Percentiles rank a stretch among this genome's conserved stretches.
phyloP scores from a whole-genome alignment of 1,140 invertebrate species.

The Diorhabda sublineata region DNA sequence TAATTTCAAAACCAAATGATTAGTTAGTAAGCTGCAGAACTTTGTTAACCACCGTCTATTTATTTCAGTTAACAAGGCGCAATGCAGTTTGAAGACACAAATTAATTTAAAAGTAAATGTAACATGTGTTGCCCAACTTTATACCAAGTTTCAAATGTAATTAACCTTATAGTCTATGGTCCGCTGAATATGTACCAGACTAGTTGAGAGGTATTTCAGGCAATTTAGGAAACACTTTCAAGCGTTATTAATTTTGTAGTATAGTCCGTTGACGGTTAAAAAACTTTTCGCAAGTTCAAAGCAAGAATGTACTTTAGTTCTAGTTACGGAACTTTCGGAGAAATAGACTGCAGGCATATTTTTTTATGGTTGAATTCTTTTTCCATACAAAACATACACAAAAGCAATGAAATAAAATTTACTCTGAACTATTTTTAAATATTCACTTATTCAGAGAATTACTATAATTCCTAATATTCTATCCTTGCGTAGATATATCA shows the following conservation, averaged over 20 bases:
- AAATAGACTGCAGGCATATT: too few species aligned
- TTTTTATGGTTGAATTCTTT: too few species aligned
- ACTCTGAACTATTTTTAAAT: too few species aligned
- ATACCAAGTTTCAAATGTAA: conserved; percentile 22
- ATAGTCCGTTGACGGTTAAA: neutral
- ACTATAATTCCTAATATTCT: too few species aligned
- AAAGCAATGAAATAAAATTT: too few species aligned
- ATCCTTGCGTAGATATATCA: too few species aligned
- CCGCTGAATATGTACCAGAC: conserved; percentile 13
- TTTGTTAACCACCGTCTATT: conserved; percentile 27
- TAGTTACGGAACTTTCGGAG: too few species aligned
- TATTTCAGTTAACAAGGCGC: conserved; percentile 22
- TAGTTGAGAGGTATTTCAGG: conserved; percentile 5
- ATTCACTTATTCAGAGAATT: too few species aligned
- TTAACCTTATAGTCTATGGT: conserved; percentile 24
- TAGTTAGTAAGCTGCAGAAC: conserved; percentile 32
- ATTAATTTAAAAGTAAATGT: conserved; percentile 33
- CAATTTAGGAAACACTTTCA: conserved; percentile 2
- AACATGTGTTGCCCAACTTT: conserved; percentile 28
- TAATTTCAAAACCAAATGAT: conserved; percentile 34
- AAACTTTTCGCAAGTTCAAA: neutral
- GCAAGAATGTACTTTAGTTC: neutral
- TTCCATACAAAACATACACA: too few species aligned
- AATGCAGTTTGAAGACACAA: conserved; percentile 26
- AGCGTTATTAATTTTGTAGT: conserved; percentile 2